phyloP scores from a whole-genome alignment of 2,113 vertebrate species.

The Tychaedon coryphoeus region DNA sequence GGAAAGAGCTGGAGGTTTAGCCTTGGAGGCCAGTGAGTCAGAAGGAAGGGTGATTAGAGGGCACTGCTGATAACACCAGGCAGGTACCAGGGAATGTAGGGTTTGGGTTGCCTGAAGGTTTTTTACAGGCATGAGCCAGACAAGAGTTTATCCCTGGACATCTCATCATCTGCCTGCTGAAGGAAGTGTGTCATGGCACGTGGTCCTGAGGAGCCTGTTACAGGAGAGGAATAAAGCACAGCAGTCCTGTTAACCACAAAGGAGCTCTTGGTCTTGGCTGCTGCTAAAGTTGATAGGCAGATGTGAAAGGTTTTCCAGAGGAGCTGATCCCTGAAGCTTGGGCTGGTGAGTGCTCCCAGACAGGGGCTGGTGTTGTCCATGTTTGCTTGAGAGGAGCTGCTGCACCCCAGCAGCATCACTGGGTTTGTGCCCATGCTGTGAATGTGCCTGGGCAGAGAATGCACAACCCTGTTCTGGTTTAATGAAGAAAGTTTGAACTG shows the following conservation, averaged over 20 bases:
- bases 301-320: not conserved
- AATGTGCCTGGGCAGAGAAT: not conserved
- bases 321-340: not conserved
- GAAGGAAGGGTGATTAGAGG: not conserved
- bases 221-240: not conserved
- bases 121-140: not conserved
- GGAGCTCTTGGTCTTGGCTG: not conserved
- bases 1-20: not conserved
- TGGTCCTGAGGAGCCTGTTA: not conserved
- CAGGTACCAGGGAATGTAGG: not conserved
- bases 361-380: not conserved
- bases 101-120: not conserved
- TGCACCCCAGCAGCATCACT: not conserved
- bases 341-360: not conserved
- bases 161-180: not conserved
- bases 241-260: not conserved
- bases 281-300: not conserved
- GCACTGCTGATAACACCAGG: not conserved
- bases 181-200: not conserved
- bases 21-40: not conserved
- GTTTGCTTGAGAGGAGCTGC: not conserved
- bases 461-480: not conserved
- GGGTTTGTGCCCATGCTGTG: rapidly evolving
- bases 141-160: not conserved
- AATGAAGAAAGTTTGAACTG: not conserved